These are phyloP conservation scores for Pterostichus niger DNA, from an alignment of 2,888 invertebrate genomes.

Conservation along the genomic window DNA sequence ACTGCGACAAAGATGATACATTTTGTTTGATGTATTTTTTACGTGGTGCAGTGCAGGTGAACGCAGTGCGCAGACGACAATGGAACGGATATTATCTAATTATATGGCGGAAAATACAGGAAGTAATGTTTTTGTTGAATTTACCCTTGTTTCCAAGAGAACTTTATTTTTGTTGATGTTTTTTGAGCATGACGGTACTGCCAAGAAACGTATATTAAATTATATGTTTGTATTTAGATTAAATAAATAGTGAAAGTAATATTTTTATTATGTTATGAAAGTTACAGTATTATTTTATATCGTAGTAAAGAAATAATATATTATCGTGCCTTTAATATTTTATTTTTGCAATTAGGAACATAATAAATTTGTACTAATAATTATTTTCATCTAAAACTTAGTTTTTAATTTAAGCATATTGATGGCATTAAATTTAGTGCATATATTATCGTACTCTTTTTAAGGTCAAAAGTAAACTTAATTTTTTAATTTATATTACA, in stretches of 20 bases:
- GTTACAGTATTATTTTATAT: background rate
- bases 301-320: no score
- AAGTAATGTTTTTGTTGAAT: slow-evolving; percentile 43
- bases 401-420: no score
- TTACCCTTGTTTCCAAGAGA: slow-evolving; percentile 51
- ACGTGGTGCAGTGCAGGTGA: slow-evolving; percentile 10
- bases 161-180: slow-evolving; percentile 7
- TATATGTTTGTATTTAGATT: background rate
- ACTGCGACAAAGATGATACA: background rate
- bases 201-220: background rate
- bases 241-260: slow-evolving; percentile 30
- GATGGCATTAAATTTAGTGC: no score
- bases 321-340: no score
- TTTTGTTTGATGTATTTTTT: slow-evolving; percentile 17
- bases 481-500: no score
- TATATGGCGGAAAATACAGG: slow-evolving; percentile 39
- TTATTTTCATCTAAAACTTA: no score
- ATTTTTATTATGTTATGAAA: slow-evolving; percentile 17
- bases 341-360: no score
- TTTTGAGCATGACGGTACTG: background rate
- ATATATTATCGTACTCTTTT: no score
- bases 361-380: no score
- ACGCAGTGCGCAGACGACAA: slow-evolving; percentile 37
- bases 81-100: slow-evolving; percentile 55
- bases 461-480: no score